Conservation (phyloP, 2,113 vertebrate species). For the Brachypteracias leptosomus region DNA sequence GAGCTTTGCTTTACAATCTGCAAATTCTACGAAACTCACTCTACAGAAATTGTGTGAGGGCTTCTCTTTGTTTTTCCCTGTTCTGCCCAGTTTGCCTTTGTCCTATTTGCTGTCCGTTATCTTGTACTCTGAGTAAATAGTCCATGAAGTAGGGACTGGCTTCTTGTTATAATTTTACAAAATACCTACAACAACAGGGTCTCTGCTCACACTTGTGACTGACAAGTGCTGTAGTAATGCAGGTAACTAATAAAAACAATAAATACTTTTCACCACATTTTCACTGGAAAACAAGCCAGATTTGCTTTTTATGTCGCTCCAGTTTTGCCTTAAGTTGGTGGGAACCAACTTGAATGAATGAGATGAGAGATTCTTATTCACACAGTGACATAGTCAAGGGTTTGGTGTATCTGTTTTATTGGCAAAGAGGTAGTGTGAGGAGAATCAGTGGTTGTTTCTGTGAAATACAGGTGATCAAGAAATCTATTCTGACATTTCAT, state of each 20-base stretch:
- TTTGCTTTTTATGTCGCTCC: neutral
- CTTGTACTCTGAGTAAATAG: neutral
- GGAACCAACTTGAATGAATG: neutral
- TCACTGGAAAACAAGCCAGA: neutral
- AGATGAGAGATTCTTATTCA: neutral
- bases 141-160: neutral
- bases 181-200: neutral
- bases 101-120: neutral
- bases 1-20: neutral
- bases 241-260: neutral
- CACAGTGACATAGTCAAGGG: accelerated
- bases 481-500: neutral
- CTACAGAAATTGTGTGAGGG: neutral
- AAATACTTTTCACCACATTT: neutral
- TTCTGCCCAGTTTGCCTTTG: neutral
- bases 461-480: neutral
- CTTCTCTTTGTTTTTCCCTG: neutral
- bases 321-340: neutral
- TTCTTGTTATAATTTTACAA: neutral
- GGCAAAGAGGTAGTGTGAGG: neutral
- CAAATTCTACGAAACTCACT: neutral
- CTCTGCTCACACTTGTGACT: neutral
- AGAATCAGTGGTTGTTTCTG: neutral
- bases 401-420: neutral
- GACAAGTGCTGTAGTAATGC: neutral